A percentile compares a stretch with the other conserved stretches of the same genome.
These are phyloP conservation scores for Neria commutata DNA, from an alignment of 2,888 invertebrate species.

Conservation along the genomic window DNA sequence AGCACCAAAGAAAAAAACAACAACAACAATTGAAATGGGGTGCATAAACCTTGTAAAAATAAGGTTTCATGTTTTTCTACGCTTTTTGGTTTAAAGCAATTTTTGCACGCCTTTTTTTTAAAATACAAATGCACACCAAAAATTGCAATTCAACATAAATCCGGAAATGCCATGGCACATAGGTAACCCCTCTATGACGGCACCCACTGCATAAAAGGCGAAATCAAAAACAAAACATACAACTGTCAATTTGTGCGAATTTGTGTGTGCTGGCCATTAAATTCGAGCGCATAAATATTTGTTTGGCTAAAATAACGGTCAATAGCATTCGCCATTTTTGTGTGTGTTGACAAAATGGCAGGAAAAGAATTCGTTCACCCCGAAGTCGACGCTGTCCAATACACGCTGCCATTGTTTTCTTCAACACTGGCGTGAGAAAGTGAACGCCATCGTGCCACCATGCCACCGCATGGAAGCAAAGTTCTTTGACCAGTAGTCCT, in stretches of 20 bases:
- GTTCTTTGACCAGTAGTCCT: conserved; percentile 1
- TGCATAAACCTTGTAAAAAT: background rate
- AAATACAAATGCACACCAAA: too few species aligned
- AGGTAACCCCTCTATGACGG: conserved; percentile 10
- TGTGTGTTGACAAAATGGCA: background rate
- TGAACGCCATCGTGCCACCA: background rate
- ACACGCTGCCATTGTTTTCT: too few species aligned
- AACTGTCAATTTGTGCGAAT: too few species aligned
- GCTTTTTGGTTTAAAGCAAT: too few species aligned
- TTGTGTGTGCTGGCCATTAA: too few species aligned
- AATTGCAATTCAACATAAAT: conserved; percentile 30
- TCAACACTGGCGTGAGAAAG: background rate
- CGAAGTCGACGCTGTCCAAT: background rate
- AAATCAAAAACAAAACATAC: background rate
- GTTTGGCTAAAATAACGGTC: background rate
- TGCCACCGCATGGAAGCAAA: too few species aligned
- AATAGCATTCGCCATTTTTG: background rate
- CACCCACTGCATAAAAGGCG: background rate
- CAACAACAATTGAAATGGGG: too few species aligned
- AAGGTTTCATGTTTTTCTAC: too few species aligned
- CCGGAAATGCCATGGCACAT: conserved; percentile 30
- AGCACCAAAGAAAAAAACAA: too few species aligned
- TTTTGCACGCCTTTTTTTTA: too few species aligned
- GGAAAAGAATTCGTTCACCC: background rate
- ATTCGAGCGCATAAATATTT: too few species aligned